phyloP scores from a whole-genome alignment of 2,888 invertebrate species.

The Myathropa florea region DNA sequence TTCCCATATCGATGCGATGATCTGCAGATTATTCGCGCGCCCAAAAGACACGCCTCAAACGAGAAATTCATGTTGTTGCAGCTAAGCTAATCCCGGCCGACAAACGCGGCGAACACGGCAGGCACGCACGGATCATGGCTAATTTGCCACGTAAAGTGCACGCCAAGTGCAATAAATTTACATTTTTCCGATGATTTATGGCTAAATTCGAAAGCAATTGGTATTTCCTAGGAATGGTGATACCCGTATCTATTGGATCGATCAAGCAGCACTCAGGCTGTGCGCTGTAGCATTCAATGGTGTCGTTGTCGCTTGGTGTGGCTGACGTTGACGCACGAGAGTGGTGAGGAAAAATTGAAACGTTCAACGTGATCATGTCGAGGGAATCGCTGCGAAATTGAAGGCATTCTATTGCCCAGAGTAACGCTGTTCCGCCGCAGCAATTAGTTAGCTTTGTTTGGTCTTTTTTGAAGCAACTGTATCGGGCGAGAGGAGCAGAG shows the following conservation, averaged over 20 bases:
- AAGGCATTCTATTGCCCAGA: slow-evolving; percentile 3
- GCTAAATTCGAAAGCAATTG: slow-evolving; percentile 66
- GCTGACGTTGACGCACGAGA: slow-evolving; percentile 9
- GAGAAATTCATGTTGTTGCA: slow-evolving; percentile 47
- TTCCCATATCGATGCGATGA: slow-evolving; percentile 63
- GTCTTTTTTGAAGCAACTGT: neutral
- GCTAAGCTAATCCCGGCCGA: slow-evolving; percentile 44
- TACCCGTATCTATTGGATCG: slow-evolving; percentile 61
- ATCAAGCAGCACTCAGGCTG: slow-evolving; percentile 28
- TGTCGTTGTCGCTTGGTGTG: neutral
- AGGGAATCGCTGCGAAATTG: slow-evolving; percentile 25
- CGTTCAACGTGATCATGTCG: slow-evolving; percentile 37
- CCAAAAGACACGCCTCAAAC: slow-evolving; percentile 65
- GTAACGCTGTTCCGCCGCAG: neutral
- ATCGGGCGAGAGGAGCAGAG: slow-evolving; percentile 15
- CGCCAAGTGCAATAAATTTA: slow-evolving; percentile 71
- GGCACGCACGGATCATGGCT: slow-evolving; percentile 67
- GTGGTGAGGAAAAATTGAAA: slow-evolving; percentile 43
- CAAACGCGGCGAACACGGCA: slow-evolving; percentile 21
- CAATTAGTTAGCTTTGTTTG: slow-evolving; percentile 5
- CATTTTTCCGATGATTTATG: slow-evolving; percentile 70
- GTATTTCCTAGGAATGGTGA: slow-evolving; percentile 66
- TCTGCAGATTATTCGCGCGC: slow-evolving; percentile 67
- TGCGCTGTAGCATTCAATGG: neutral
- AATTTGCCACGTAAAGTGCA: slow-evolving; percentile 71